Percentiles rank a stretch among this genome's conserved stretches.
Conservation (phyloP, 2,797 vertebrate genomes). For the Ciconia nigra region DNA sequence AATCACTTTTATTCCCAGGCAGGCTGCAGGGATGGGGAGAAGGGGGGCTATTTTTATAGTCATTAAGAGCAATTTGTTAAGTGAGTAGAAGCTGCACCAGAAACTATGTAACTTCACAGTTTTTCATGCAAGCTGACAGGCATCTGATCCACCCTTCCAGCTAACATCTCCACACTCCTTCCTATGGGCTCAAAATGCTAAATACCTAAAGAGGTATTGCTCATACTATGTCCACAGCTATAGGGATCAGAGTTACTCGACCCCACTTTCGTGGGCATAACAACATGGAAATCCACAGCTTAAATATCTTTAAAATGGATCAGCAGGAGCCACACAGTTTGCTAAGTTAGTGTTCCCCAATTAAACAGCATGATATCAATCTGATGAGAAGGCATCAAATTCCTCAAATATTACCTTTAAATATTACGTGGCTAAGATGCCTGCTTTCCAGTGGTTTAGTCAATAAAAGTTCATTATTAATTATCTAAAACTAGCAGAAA, state of each 20-base stretch:
- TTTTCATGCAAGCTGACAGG: not conserved
- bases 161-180: rapidly evolving
- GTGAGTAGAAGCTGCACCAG: not conserved
- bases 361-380: not conserved
- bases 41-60: not conserved
- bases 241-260: not conserved
- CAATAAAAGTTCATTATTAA: not conserved
- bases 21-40: not conserved
- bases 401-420: not conserved
- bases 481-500: not conserved
- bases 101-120: not conserved
- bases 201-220: not conserved
- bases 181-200: not conserved
- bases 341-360: not conserved
- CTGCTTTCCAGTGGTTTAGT: constrained; percentile 1
- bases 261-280: not conserved
- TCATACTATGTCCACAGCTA: not conserved
- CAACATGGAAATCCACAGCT: not conserved
- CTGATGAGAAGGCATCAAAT: not conserved
- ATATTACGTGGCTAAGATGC: not conserved
- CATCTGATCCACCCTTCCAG: not conserved
- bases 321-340: not conserved
- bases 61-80: not conserved
- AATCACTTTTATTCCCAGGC: not conserved
- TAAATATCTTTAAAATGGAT: not conserved